Percentiles rank a stretch among this genome's conserved stretches.
Conservation (phyloP, 2,113 vertebrate species). For the Typhlomys cinereus region DNA sequence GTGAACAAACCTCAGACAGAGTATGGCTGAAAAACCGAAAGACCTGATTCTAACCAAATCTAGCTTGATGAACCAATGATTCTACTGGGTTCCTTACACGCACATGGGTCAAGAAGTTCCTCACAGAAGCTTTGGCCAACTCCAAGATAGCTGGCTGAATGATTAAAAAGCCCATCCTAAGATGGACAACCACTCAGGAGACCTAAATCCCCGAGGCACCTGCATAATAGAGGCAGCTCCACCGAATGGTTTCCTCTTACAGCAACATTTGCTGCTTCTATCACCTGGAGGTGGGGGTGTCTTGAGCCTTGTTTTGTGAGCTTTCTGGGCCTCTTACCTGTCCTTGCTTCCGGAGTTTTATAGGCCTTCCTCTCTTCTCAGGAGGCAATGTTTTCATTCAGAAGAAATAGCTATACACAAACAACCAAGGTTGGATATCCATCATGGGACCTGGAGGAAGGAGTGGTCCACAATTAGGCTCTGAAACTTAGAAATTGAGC, state of each 20-base stretch:
- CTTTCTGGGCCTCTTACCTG: not conserved
- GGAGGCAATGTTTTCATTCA: not conserved
- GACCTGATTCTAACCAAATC: not conserved
- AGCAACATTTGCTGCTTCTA: not conserved
- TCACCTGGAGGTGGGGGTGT: not conserved
- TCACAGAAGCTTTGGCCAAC: not conserved
- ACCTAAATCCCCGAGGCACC: not conserved
- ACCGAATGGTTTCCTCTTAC: no score
- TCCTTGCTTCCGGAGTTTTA: not conserved
- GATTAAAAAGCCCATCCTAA: not conserved
- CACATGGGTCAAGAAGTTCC: not conserved
- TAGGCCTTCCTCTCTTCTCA: not conserved
- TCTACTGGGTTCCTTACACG: not conserved
- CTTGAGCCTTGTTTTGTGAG: not conserved
- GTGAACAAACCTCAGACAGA: not conserved
- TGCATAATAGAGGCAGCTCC: not conserved
- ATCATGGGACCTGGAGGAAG: not conserved
- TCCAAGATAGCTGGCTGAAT: not conserved
- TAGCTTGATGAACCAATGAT: not conserved
- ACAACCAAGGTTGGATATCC: not conserved
- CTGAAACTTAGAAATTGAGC: not conserved
- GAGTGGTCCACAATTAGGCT: not conserved
- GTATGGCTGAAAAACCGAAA: not conserved
- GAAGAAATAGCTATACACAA: not conserved
- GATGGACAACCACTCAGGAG: not conserved